phyloP scores from a whole-genome alignment of 2,113 vertebrate species.

The Psammodynastes pulverulentus region DNA sequence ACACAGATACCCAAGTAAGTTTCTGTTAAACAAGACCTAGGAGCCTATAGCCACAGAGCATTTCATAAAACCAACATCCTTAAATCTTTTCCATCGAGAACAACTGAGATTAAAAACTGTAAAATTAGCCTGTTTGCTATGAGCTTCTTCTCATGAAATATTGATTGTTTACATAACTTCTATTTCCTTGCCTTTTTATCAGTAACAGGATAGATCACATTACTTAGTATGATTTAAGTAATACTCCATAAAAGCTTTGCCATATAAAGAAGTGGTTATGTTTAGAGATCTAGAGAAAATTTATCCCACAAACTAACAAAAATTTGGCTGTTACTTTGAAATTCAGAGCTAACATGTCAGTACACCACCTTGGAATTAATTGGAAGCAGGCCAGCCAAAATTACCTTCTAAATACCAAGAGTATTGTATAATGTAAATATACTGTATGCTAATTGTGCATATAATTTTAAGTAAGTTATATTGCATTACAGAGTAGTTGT shows the following conservation, averaged over 20 bases:
- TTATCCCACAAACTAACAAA: constrained; percentile 6
- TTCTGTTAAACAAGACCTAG: not conserved
- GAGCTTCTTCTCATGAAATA: not conserved
- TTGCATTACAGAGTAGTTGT: not conserved
- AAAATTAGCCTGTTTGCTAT: too few relatives aligned
- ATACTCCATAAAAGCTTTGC: not conserved
- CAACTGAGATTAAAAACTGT: not conserved
- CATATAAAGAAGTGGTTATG: not conserved
- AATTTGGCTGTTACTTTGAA: not conserved
- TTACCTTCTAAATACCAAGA: not conserved
- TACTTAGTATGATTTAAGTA: not conserved
- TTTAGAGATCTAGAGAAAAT: not conserved
- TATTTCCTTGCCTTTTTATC: not conserved
- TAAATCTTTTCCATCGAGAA: not conserved
- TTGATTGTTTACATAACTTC: not conserved
- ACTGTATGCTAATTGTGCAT: not conserved
- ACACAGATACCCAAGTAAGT: not conserved
- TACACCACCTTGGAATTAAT: not conserved
- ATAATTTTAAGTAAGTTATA: not conserved
- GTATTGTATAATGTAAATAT: constrained; percentile 1
- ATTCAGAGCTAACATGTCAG: not conserved
- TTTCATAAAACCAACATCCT: not conserved
- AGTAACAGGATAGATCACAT: not conserved
- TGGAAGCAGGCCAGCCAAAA: constrained; percentile 15
- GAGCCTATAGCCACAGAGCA: not conserved